Evolutionary conservation across 2,888 invertebrate species (phyloP).

Genomic region (Pandemis heparana): DNA sequence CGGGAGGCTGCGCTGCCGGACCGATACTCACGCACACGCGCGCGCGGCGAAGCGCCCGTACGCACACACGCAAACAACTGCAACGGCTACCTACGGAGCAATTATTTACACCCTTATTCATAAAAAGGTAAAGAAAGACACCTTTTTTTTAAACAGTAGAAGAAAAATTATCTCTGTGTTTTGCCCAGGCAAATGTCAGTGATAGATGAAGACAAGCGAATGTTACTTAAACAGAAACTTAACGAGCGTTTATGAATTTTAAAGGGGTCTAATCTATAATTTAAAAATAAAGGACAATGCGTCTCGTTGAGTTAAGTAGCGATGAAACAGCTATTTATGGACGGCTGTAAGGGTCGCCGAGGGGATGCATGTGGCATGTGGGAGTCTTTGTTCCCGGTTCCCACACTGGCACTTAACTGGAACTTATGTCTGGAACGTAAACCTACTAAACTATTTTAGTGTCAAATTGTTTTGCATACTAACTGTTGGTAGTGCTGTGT

Average conservation of each 20-base stretch:
- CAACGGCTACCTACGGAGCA: constrained; percentile 43
- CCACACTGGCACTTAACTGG: constrained; percentile 2
- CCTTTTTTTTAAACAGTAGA: too few species aligned
- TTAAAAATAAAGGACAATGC: constrained; percentile 36
- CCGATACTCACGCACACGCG: constrained; percentile 65
- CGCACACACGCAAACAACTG: constrained; percentile 33
- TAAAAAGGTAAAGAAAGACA: too few species aligned
- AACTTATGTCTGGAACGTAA: not conserved
- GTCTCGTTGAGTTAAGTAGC: constrained; percentile 19
- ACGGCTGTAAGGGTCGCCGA: constrained; percentile 17
- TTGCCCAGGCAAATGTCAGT: too few species aligned
- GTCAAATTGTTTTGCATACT: not conserved
- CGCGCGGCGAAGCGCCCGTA: constrained; percentile 65
- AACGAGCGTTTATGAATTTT: too few species aligned
- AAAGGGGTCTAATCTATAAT: constrained; percentile 27
- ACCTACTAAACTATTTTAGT: not conserved
- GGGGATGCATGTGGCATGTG: constrained; percentile 17
- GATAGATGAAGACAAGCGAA: too few species aligned
- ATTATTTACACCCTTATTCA: constrained; percentile 19
- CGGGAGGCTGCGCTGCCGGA: constrained; percentile 79
- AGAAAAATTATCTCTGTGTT: too few species aligned
- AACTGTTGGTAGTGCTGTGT: not conserved
- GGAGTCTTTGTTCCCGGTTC: constrained; percentile 34
- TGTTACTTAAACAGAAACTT: too few species aligned
- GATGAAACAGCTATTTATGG: constrained; percentile 27